Evolutionary conservation across 2,113 vertebrate species (phyloP), one percentile per base, ranked within the genome.

Genomic region (Hypanus sabinus): DNA sequence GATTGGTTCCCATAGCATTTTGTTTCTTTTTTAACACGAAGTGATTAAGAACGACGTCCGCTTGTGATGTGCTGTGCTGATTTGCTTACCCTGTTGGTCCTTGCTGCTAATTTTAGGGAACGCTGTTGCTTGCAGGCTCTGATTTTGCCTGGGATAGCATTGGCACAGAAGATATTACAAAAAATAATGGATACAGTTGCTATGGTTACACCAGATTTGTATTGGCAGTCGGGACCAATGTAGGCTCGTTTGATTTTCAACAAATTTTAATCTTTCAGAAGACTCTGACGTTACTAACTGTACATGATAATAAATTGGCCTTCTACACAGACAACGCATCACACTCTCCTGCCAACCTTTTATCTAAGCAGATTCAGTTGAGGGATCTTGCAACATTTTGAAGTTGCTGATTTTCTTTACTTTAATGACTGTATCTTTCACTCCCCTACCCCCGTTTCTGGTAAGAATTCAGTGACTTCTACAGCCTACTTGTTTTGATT

Each of bases 111-210:
- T 76, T 76, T 76, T 76, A n/a, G 46, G 27, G 38, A 18, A 20
- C 46, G 20, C 18, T 46, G 79, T 60, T 9, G 8, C 46, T 57
- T 6, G 18, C 24, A 9, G 18, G 36, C 60, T 55, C 46, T 12
- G 30, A 30, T 60, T 88, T 88, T 60, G 27, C n/a, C 27, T 88
- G 1, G 24, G 24, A 24, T 60, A 60, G 30, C 22, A 87, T 3
- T n/a, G 30, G 11, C 10, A 87, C 11, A 57, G 55, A 30, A 11
- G 30, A 4, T 88, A n/a, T 62, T 5, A 33, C 60, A 90, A 60
- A 30, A 90, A 6, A 33, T 90, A 36, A 65, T 90, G 22, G n/a
- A n/a, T 68, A 9, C 85, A 90, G 85, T 90, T 90, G 85, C 83
- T 18, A 88, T 88, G 57, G 83, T 88, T n/a, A 88, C 85, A 90